A percentile compares a stretch with the other conserved stretches of the same genome.
Evolutionary conservation across 2,797 vertebrate genomes (phyloP).

Genomic region (Manis pentadactyla): DNA sequence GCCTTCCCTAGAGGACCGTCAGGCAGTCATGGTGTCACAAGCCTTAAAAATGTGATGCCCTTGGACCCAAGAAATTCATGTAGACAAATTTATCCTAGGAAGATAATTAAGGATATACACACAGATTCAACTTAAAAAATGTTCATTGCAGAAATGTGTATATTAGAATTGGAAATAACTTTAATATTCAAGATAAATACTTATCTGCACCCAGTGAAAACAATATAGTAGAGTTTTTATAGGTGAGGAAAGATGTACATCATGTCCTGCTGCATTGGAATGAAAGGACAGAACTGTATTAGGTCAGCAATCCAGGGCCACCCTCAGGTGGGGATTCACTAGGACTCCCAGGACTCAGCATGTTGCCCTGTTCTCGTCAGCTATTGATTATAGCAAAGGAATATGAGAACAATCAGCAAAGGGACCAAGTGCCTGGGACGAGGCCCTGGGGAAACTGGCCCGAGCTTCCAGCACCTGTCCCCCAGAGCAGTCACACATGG

Average conservation of each 20-base stretch:
- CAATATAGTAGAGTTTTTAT: neutral
- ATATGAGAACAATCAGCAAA: neutral
- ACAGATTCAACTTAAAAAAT: neutral
- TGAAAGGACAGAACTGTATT: neutral
- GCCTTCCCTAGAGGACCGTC: neutral
- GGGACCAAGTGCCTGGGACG: neutral
- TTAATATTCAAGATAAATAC: neutral
- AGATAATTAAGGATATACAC: neutral
- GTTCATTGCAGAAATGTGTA: neutral
- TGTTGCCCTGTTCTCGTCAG: accelerated
- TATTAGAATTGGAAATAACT: neutral
- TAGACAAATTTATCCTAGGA: neutral
- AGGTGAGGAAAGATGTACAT: neutral
- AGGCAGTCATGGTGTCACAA: neutral
- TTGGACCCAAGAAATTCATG: neutral
- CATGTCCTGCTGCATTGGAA: too few species aligned
- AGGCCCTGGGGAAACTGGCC: neutral
- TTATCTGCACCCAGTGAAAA: neutral
- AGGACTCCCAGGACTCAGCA: neutral
- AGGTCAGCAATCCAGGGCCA: accelerated
- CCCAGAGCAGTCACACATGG: neutral
- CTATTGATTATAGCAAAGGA: too few species aligned
- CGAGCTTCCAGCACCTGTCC: neutral
- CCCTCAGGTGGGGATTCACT: accelerated
- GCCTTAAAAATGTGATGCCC: neutral